A percentile compares a stretch with the other conserved stretches of the same genome.
These are phyloP conservation scores for Xenentodon cancila DNA, from an alignment of 2,797 vertebrate species.

Conservation along the genomic window DNA sequence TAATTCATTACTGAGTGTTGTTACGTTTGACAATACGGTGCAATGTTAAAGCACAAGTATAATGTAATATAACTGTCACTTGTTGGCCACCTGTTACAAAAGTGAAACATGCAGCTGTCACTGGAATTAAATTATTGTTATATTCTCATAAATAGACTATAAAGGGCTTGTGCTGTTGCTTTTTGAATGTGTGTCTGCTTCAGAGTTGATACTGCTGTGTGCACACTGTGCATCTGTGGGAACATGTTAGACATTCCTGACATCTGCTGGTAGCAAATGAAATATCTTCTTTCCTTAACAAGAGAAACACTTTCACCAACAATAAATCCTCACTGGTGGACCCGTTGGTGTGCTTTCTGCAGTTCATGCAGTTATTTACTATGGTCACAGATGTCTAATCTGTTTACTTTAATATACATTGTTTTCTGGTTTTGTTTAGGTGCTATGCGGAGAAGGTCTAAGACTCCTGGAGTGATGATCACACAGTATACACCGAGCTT, in stretches of 20 bases:
- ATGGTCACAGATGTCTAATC: no score
- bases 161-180: neutral
- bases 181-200: neutral
- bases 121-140: neutral
- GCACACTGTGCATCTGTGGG: neutral
- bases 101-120: neutral
- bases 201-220: neutral
- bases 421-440: constrained; percentile 47
- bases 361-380: no score
- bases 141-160: neutral
- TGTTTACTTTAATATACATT: neutral
- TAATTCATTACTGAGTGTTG: no score
- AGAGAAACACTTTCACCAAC: neutral
- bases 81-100: no score
- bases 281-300: neutral
- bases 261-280: constrained; percentile 61
- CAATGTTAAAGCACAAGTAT: neutral
- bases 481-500: constrained; percentile 79
- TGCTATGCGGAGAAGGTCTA: constrained; percentile 77
- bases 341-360: no score
- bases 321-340: no score
- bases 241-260: constrained; percentile 56
- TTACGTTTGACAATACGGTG: neutral
- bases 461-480: constrained; percentile 82
- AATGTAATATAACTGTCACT: neutral